Base-by-base conservation (phyloP, 2,888 invertebrate genomes). In the Saturnia pavonia region DNA sequence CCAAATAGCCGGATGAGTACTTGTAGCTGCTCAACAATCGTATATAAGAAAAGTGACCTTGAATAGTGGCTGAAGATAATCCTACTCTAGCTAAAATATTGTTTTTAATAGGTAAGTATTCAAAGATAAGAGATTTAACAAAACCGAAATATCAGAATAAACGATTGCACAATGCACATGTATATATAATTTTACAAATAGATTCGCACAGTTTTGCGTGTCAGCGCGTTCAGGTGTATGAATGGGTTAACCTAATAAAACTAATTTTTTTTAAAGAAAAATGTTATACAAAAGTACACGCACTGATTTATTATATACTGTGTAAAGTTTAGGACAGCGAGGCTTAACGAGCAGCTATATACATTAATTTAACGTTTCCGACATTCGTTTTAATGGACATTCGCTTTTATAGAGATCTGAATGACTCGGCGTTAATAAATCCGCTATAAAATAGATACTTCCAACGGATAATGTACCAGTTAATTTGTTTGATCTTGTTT, bases 371-470 rank as follows among this genome's bases (percentile, higher is more conserved):
- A 76, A 76, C 70, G 75, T 73, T 74, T 60, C 66, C 63, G 40
- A 63, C 63, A 19, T 63, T 63, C 63, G 34, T 40, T 63, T 63
- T 63, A 63, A 63, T 63, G 67, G 63, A 74, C 78, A 77, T 80
- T 79, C 70, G 74, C 72, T 78, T 80, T 79, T 79, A 79, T 76
- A 74, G 77, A 76, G 76, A 79, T 80, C 78, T 74, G 72, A 80
- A 76, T 74, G 77, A 75, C 73, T 72, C 71, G 69, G 71, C 73
- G 71, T 77, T 75, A 74, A 76, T 79, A 79, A 77, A 72, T 68
- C 16, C 68, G 67, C 69, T 74, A 74, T 79, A 72, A 77, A 79
- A 74, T 74, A 75, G 74, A 72, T 63, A 74, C 73, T 72, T 69
- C 54, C 25, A 43, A 67, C 63, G 73, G 74, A 48, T 77, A 79